A percentile compares a stretch with the other conserved stretches of the same genome.
phyloP scores from a whole-genome alignment of 1,140 invertebrate species.

The Nymphalis io region DNA sequence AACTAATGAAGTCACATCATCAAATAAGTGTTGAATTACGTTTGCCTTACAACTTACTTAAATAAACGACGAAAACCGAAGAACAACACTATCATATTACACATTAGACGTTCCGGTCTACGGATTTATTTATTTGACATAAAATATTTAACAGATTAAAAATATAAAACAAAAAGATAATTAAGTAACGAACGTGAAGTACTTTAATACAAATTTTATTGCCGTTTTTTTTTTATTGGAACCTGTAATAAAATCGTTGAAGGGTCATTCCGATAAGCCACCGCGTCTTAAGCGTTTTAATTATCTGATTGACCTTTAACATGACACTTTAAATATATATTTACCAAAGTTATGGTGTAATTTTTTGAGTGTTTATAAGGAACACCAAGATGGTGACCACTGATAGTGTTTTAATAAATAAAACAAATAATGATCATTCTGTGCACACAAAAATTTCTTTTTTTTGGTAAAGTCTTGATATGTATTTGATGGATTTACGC shows the following conservation, averaged over 20 bases:
- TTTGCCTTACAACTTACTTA: constrained; percentile 16
- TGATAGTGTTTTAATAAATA: too few species aligned
- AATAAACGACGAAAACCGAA: constrained; percentile 16
- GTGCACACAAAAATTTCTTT: too few species aligned
- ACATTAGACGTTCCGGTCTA: constrained; percentile 11
- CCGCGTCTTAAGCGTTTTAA: background rate
- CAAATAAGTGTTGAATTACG: constrained; percentile 8
- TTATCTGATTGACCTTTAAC: background rate
- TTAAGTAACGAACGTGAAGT: background rate
- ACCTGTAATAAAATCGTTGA: constrained; percentile 4
- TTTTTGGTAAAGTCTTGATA: too few species aligned
- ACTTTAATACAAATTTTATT: constrained; percentile 4
- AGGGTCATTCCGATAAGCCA: background rate
- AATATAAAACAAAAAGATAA: background rate
- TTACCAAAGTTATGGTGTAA: background rate
- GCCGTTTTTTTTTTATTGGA: background rate
- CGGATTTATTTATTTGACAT: background rate
- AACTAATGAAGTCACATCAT: background rate
- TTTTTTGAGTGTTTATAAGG: background rate
- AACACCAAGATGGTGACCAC: background rate
- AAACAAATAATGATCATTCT: too few species aligned
- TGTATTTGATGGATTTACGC: too few species aligned
- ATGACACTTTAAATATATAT: background rate
- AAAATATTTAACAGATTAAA: background rate
- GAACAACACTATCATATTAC: constrained; percentile 14